phyloP scores from a whole-genome alignment of 2,113 vertebrate genomes.

The Baryphthengus martii region DNA sequence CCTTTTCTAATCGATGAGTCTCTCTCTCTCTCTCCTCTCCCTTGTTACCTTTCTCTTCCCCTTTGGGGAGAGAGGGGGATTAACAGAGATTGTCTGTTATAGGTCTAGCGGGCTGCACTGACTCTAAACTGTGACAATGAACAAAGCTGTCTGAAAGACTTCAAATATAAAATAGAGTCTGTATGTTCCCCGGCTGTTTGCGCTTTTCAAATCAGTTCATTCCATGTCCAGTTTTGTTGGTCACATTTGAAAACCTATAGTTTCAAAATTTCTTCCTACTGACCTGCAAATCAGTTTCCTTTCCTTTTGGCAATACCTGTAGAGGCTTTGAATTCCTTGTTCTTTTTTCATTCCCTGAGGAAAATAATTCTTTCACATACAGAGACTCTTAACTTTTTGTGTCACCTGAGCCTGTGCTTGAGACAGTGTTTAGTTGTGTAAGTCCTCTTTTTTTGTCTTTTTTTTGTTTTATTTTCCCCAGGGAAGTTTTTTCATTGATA shows the following conservation, averaged over 20 bases:
- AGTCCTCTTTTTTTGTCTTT: neutral
- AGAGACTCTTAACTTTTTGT: neutral
- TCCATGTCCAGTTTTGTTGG: neutral
- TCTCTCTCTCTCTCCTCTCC: too few species aligned
- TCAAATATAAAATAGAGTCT: neutral
- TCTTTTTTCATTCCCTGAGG: neutral
- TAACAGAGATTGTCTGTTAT: too few species aligned
- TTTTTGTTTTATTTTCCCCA: too few species aligned
- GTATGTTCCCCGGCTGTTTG: fast-evolving
- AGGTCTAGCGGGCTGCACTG: too few species aligned
- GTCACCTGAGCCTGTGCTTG: neutral
- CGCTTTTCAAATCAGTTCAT: neutral
- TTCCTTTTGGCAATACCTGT: neutral
- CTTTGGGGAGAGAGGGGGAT: too few species aligned
- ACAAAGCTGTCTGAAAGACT: neutral
- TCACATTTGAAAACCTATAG: neutral
- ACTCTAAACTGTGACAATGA: too few species aligned
- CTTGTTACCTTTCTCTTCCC: too few species aligned
- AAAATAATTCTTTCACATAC: neutral
- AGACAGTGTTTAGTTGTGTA: neutral
- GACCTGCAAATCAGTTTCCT: neutral
- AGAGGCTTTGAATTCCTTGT: neutral
- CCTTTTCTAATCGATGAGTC: too few species aligned
- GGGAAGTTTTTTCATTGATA: neutral
- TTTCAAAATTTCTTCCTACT: neutral